These are phyloP conservation scores for Microchrysa polita DNA, from an alignment of 2,888 invertebrate genomes.

Conservation along the genomic window DNA sequence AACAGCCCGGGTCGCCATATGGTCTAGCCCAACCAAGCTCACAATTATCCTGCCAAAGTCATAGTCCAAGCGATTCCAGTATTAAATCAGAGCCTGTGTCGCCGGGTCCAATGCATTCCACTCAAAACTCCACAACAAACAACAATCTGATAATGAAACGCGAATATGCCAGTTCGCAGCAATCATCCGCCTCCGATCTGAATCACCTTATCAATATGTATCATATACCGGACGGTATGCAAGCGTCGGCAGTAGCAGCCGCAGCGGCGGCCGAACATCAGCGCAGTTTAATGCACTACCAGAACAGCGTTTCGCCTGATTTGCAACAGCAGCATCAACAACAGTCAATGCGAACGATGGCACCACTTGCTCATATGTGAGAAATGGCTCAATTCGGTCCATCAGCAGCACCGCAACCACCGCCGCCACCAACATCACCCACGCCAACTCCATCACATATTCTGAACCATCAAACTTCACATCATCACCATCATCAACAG, in stretches of 20 bases:
- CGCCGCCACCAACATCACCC: slow-evolving; percentile 45
- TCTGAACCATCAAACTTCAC: slow-evolving; percentile 49
- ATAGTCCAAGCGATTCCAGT: slow-evolving; percentile 87
- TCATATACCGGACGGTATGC: slow-evolving; percentile 72
- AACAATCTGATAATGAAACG: slow-evolving; percentile 73
- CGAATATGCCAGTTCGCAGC: slow-evolving; percentile 69
- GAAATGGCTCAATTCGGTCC: slow-evolving; percentile 62
- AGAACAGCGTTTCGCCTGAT: slow-evolving; percentile 62
- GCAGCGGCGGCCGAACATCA: slow-evolving; percentile 58
- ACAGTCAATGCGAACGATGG: slow-evolving; percentile 64
- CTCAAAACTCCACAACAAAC: slow-evolving; percentile 63
- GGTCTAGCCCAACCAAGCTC: slow-evolving; percentile 72
- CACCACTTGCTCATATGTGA: slow-evolving; percentile 65
- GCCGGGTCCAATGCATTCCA: slow-evolving; percentile 70
- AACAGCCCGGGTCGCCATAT: slow-evolving; percentile 70
- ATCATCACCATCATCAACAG: slow-evolving; percentile 50
- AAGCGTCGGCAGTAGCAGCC: slow-evolving; percentile 66
- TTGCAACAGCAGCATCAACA: slow-evolving; percentile 62
- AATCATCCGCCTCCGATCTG: slow-evolving; percentile 67
- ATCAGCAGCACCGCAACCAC: slow-evolving; percentile 49
- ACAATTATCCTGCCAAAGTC: slow-evolving; percentile 74
- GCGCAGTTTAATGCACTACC: slow-evolving; percentile 64
- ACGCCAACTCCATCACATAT: slow-evolving; percentile 50
- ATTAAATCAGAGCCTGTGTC: slow-evolving; percentile 91
- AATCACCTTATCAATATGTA: slow-evolving; percentile 76